Conservation (phyloP, 2,113 vertebrate species). For the Spheniscus mendiculus region DNA sequence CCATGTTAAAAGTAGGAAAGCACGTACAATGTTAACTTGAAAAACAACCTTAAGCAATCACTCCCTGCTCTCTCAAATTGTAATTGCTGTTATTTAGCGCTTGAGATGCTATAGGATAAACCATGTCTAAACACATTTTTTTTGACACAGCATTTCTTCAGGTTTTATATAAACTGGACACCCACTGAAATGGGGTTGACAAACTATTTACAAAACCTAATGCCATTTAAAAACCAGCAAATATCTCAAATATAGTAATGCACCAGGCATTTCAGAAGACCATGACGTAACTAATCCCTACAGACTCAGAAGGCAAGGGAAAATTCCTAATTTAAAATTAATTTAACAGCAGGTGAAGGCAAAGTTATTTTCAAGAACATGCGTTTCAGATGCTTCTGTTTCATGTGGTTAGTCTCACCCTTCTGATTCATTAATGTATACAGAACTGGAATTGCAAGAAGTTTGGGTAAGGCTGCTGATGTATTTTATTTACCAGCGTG, state of each 20-base stretch:
- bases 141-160: constrained; percentile 1
- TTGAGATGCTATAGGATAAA: background rate
- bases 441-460: background rate
- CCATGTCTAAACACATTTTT: background rate
- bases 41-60: background rate
- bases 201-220: constrained; percentile 39
- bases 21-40: background rate
- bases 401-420: background rate
- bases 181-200: constrained; percentile 23
- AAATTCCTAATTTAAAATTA: constrained; percentile 3
- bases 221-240: constrained; percentile 28
- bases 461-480: background rate
- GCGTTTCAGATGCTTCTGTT: background rate
- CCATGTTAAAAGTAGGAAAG: background rate
- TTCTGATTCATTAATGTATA: background rate
- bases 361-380: background rate
- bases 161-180: constrained; percentile 14
- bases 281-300: background rate
- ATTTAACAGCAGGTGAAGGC: background rate
- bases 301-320: background rate
- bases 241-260: constrained; percentile 11
- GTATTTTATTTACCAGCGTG: background rate
- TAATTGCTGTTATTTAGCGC: background rate
- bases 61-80: background rate
- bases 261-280: constrained; percentile 53